Evolutionary conservation across 1,140 invertebrate species (phyloP), one percentile per base, ranked within the genome.

Genomic region (Trichogramma pretiosum): DNA sequence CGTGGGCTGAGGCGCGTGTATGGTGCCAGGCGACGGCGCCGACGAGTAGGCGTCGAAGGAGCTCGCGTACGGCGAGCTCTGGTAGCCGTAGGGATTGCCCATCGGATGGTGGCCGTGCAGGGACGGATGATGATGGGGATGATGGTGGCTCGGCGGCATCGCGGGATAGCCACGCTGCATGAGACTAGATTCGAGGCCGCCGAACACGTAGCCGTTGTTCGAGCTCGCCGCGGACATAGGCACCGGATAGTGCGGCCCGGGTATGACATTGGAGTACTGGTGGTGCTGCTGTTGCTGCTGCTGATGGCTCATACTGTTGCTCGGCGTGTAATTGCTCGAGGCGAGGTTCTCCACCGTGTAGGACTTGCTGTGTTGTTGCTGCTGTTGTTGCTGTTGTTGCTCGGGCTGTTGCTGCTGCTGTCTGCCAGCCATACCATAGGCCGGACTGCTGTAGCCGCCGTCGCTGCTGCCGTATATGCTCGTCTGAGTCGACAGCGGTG

Each of bases 341-440:
- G 68, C 65, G 0, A 72, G 58, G 50, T 72, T 70, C 42, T 70
- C 69, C 14, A 72, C 67, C 1, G 70, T 70, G 35, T 72, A 71
- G 0, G 66, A 68, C 41, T 72, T 72, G 50, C 68, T 71, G 49
- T 69, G 68, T 5, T 68, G 64, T 7, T 66, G 65, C 5, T 70
- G 38, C 19, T 28, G 23, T 13, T 37, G 35, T 18, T 37, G 35
- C 14, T 21, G 16, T 13, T 9, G 7, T 5, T 17, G 10, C 7
- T 18, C 9, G 13, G 8, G 3, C 9, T 40, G 22, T 10, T 13
- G 3, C 10, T 4, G 14, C 7, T 16, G 34, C 13, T 5, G 16
- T 9, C 14, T 36, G 22, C 26, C 37, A 19, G 66, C 60, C 37
- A 66, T 49, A 5, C 64, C 57, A n/a, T n/a, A n/a, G 26, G 60